A percentile compares a stretch with the other conserved stretches of the same genome.
These are phyloP conservation scores for Eretmochelys imbricata DNA, from an alignment of 2,113 vertebrate genomes.

Conservation along the genomic window DNA sequence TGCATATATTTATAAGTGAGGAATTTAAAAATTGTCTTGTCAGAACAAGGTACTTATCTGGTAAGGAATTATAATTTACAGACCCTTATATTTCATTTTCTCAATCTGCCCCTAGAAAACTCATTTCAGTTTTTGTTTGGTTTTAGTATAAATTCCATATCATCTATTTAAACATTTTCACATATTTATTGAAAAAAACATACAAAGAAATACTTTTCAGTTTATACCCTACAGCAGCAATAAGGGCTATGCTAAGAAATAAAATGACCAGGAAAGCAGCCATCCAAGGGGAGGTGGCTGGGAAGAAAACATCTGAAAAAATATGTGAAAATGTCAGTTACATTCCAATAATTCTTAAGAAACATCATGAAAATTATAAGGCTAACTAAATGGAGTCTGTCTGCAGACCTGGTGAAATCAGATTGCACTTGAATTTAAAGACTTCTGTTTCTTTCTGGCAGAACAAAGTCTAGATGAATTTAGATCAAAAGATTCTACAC, in stretches of 20 bases:
- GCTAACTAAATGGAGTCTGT: not conserved
- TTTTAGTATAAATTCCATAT: not conserved
- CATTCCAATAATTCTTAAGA: not conserved
- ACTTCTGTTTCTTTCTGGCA: not conserved
- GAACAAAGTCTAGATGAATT: not conserved
- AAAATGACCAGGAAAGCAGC: not conserved
- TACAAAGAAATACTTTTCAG: not conserved
- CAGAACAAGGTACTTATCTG: not conserved
- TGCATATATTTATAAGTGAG: not conserved
- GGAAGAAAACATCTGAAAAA: constrained; percentile 29
- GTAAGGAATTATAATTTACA: not conserved
- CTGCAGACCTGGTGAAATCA: not conserved
- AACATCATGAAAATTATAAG: not conserved
- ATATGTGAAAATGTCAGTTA: not conserved
- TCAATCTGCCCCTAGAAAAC: not conserved
- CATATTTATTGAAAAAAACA: not conserved
- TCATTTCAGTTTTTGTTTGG: not conserved
- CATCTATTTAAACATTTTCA: not conserved
- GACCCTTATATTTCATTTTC: not conserved
- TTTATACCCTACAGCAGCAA: not conserved
- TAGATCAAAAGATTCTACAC: not conserved
- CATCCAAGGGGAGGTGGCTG: constrained; percentile 22
- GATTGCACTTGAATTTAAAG: not conserved
- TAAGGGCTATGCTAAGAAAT: not conserved
- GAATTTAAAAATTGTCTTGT: not conserved